phyloP scores from a whole-genome alignment of 2,797 vertebrate species.

The Heterohyrax brucei region DNA sequence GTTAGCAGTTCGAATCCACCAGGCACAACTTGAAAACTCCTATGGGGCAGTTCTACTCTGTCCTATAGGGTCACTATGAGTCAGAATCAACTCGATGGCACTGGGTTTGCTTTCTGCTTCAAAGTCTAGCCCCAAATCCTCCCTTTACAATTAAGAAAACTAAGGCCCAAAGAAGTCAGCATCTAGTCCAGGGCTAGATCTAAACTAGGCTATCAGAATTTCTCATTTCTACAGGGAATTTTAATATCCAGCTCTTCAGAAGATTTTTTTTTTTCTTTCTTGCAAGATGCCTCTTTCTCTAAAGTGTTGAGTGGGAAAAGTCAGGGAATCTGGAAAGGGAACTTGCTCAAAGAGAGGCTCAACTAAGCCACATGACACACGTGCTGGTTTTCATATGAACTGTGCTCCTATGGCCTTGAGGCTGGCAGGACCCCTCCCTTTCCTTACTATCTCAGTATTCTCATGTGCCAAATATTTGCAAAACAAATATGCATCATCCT shows the following conservation, averaged over 20 bases:
- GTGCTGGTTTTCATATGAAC: conserved; percentile 20
- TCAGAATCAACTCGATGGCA: too few species aligned
- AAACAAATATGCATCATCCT: conserved; percentile 32
- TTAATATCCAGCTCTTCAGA: conserved; percentile 9
- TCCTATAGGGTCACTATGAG: too few species aligned
- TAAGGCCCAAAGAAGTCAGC: conserved; percentile 52
- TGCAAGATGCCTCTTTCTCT: conserved; percentile 3
- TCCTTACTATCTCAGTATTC: background rate
- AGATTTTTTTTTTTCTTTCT: background rate
- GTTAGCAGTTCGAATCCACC: too few species aligned
- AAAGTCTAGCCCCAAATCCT: background rate
- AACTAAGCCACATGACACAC: background rate
- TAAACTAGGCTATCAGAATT: conserved; percentile 43
- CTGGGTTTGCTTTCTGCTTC: too few species aligned
- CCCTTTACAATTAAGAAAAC: conserved; percentile 29
- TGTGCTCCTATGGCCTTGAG: background rate
- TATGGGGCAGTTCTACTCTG: too few species aligned
- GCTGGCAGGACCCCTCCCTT: background rate
- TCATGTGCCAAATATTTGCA: conserved; percentile 37
- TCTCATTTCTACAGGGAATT: background rate
- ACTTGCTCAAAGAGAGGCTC: conserved; percentile 3
- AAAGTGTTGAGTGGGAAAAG: conserved; percentile 1
- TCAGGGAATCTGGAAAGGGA: background rate
- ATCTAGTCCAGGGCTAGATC: background rate
- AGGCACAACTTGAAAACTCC: too few species aligned